phyloP scores from a whole-genome alignment of 2,888 invertebrate species.

The Hirtodrosophila alboralis region DNA sequence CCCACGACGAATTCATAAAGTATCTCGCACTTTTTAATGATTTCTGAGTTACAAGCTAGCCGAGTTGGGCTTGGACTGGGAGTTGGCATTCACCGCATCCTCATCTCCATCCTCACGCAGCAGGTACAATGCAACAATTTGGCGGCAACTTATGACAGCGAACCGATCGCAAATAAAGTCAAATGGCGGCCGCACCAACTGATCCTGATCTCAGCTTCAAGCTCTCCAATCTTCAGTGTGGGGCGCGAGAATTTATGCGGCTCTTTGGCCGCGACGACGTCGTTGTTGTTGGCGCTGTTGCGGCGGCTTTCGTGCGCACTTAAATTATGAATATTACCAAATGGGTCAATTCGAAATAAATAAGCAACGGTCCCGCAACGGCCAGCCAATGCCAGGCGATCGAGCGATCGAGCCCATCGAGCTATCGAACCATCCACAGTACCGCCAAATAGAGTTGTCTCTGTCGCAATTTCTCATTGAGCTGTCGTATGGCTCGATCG shows the following conservation, averaged over 20 bases:
- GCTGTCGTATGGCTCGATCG: slow-evolving; percentile 61
- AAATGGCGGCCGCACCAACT: slow-evolving; percentile 60
- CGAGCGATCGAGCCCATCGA: slow-evolving; percentile 11
- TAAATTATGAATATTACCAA: slow-evolving; percentile 84
- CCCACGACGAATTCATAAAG: slow-evolving; percentile 81
- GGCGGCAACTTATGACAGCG: slow-evolving; percentile 82
- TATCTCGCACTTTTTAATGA: slow-evolving; percentile 81
- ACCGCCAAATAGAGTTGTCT: slow-evolving; percentile 79
- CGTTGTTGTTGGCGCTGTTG: slow-evolving; percentile 34
- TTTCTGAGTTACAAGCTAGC: slow-evolving; percentile 81
- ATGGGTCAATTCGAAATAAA: slow-evolving; percentile 84
- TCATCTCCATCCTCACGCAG: slow-evolving; percentile 62
- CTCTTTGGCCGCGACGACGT: slow-evolving; percentile 67
- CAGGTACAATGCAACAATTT: slow-evolving; percentile 83
- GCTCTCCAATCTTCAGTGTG: slow-evolving; percentile 43
- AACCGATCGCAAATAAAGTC: slow-evolving; percentile 67
- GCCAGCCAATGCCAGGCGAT: slow-evolving; percentile 15
- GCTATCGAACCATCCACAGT: slow-evolving; percentile 9
- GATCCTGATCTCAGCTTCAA: slow-evolving; percentile 53
- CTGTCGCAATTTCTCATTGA: slow-evolving; percentile 80
- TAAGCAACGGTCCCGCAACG: slow-evolving; percentile 69
- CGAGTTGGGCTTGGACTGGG: slow-evolving; percentile 44
- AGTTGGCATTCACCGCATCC: slow-evolving; percentile 9
- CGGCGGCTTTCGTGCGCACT: slow-evolving; percentile 68
- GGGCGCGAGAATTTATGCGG: slow-evolving; percentile 80